Percentiles rank a stretch among this genome's conserved stretches.
Conservation (phyloP, 2,888 invertebrate species). For the Ennomos quercinarius region DNA sequence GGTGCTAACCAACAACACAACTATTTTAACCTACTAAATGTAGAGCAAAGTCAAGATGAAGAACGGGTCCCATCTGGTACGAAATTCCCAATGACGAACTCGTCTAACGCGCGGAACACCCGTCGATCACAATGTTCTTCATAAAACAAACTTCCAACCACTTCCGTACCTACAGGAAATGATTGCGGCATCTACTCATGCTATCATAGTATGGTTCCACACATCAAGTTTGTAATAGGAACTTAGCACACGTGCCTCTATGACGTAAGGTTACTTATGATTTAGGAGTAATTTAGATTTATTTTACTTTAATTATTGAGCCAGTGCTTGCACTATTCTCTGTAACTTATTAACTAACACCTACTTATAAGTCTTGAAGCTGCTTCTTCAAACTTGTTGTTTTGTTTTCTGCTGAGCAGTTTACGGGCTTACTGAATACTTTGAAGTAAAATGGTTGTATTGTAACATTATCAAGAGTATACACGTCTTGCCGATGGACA, state of each 20-base stretch:
- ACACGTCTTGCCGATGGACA: background rate
- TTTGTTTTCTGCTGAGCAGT: background rate
- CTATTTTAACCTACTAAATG: conserved; percentile 7
- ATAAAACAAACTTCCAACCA: conserved; percentile 17
- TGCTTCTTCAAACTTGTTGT: background rate
- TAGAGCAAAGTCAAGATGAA: conserved; percentile 12
- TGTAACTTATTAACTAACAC: background rate
- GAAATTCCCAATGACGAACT: conserved; percentile 30
- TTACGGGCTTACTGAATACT: background rate
- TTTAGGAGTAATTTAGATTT: too few relatives aligned
- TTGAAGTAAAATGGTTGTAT: background rate
- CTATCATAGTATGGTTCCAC: background rate
- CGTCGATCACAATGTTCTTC: conserved; percentile 26
- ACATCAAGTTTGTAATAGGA: background rate
- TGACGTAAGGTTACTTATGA: background rate
- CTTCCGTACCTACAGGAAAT: background rate
- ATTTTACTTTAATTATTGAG: conserved; percentile 4
- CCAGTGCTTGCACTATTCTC: conserved; percentile 1
- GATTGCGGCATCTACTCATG: background rate
- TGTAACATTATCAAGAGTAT: too few relatives aligned
- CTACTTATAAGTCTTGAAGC: conserved; percentile 1
- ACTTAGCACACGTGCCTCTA: background rate
- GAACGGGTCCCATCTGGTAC: conserved; percentile 37
- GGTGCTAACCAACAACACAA: conserved; percentile 1
- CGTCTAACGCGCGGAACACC: conserved; percentile 24